Conservation (phyloP, 1,140 invertebrate species). For the Neelides sp. region DNA sequence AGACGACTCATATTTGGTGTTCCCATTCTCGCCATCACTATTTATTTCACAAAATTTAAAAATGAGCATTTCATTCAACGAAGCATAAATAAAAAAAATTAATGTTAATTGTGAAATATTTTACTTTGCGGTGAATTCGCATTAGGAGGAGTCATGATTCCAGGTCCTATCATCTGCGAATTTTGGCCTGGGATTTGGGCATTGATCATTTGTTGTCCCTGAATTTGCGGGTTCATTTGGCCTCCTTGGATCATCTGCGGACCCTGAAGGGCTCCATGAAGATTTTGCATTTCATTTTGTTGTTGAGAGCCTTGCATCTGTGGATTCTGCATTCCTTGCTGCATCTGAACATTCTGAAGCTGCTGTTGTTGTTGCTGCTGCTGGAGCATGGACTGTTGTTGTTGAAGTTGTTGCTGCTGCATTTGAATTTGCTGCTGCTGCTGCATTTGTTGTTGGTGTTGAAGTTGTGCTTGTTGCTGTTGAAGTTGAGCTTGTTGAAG, state of each 20-base stretch:
- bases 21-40: slow-evolving; percentile 2
- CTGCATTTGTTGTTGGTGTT: not conserved
- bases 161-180: no score
- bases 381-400: not conserved
- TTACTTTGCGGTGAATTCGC: slow-evolving; percentile 8
- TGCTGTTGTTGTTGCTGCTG: slow-evolving; percentile 8
- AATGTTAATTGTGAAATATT: not conserved
- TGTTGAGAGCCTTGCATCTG: slow-evolving; percentile 42
- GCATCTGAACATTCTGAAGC: slow-evolving; percentile 32
- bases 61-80: not conserved
- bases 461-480: slow-evolving; percentile 10
- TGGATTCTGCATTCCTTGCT: slow-evolving; percentile 37
- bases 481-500: not conserved
- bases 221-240: slow-evolving; percentile 31
- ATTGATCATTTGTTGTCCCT: slow-evolving; percentile 32
- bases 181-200: no score
- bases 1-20: slow-evolving; percentile 13
- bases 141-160: slow-evolving; percentile 11
- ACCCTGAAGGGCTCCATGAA: slow-evolving; percentile 11
- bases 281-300: slow-evolving; percentile 36
- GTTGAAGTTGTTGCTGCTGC: slow-evolving; percentile 9
- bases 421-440: not conserved
- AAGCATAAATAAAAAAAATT: slow-evolving; percentile 8
- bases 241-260: slow-evolving; percentile 33
- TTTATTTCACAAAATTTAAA: not conserved